Conservation (phyloP, 2,888 invertebrate species). For the Diarsia dahlii region DNA sequence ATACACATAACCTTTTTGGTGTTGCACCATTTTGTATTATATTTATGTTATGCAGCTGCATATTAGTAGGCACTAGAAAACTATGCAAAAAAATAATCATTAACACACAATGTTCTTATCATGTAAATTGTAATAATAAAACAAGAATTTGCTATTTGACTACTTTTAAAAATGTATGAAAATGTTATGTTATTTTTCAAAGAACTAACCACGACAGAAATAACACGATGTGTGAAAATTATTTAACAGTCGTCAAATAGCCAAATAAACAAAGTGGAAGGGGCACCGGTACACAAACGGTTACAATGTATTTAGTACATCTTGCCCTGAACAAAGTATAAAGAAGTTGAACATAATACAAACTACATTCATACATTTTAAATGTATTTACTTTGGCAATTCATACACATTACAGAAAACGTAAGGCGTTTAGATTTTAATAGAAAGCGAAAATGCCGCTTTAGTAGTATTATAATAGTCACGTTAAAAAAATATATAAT, state of each 20-base stretch:
- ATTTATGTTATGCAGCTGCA: background rate
- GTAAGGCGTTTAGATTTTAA: background rate
- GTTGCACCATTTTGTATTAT: background rate
- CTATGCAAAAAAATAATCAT: background rate
- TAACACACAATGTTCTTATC: conserved; percentile 2
- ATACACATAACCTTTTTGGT: background rate
- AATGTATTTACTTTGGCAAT: conserved; percentile 26
- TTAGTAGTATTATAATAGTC: background rate
- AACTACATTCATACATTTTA: conserved; percentile 5
- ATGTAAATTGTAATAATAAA: background rate
- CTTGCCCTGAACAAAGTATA: background rate
- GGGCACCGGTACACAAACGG: no score
- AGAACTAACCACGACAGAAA: no score
- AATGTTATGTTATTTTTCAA: no score
- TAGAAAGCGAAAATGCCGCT: background rate
- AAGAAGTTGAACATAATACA: background rate
- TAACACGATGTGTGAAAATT: no score
- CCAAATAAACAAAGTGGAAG: background rate
- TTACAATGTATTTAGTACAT: no score
- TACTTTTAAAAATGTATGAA: no score
- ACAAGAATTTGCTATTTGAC: no score
- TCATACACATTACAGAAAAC: background rate
- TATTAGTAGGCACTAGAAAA: background rate
- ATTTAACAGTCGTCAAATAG: no score
- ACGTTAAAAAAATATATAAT: background rate